Base-by-base conservation (phyloP, 1,140 invertebrate genomes). In the Solenopsis invicta region DNA sequence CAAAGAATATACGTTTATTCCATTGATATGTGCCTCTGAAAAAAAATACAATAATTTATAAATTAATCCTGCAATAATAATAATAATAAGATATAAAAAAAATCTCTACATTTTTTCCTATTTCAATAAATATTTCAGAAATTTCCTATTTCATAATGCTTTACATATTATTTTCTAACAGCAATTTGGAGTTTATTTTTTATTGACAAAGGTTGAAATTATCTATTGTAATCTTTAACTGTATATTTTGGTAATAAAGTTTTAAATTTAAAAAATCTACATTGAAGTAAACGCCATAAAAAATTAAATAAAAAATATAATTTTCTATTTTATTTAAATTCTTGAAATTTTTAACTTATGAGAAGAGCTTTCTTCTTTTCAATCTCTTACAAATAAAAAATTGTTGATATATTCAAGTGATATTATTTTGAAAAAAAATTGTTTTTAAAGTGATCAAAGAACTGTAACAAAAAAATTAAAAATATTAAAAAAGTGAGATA, bases 1-100 rank as follows among this genome's bases (percentile, higher is more conserved):
- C 0, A 97, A 93, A 54, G 96, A 96, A 92, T 98, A 98, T 1
- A 96, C 96, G 24, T 96, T 97, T 1, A 98, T 96, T 13, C 96
- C 96, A 0, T 92, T 87, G 21, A 96, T 94, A 29, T 94, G 88
- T 2, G 93, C 90, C 18, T 94, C 96, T 96, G 72, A 50, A 88
- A 80, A 66, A 21, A 3, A 4, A 5, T 66, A 61, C 6, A 34
- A 29, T 34, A 5, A n/a, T 48, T 76, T 76, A 61, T 76, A 45
- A 61, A 61, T 37, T 37, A 21, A 12, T 24, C 18, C 4, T 12
- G 34, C 18, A 37, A n/a, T n/a, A n/a, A 9, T 34, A 13, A n/a
- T 21, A n/a, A 18, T 6, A 16, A 12, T 59, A 0, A 21, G 54
- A 56, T 21, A 75, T 3, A 41, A 24, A 61, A 61, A 29, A n/a